phyloP scores from a whole-genome alignment of 2,113 vertebrate genomes.

The Plestiodon gilberti region DNA sequence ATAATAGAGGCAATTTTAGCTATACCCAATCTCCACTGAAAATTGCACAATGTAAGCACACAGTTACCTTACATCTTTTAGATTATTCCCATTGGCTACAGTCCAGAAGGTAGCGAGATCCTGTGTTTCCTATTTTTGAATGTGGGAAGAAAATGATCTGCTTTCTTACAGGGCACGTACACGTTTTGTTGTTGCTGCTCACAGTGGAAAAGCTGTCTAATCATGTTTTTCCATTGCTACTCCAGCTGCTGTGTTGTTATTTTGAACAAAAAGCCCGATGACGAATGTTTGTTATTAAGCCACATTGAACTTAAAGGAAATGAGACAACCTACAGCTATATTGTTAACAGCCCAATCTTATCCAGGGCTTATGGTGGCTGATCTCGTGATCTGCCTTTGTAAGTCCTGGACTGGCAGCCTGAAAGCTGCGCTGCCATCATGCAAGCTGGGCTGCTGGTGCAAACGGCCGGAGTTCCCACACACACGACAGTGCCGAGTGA shows the following conservation, averaged over 20 bases:
- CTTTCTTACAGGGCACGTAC: background rate
- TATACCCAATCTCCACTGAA: background rate
- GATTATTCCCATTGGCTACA: background rate
- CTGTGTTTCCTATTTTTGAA: background rate
- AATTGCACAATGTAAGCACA: background rate
- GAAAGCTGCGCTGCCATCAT: too few relatives aligned
- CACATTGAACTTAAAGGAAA: background rate
- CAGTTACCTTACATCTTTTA: background rate
- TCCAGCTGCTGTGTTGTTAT: background rate
- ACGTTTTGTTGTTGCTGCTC: background rate
- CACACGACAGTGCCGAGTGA: too few relatives aligned
- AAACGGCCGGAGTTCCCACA: too few relatives aligned
- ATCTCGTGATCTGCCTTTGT: too few relatives aligned
- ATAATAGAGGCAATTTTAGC: too few relatives aligned
- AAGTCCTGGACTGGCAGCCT: too few relatives aligned
- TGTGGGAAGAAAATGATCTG: background rate
- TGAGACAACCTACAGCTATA: background rate
- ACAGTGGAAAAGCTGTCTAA: background rate
- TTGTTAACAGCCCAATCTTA: background rate
- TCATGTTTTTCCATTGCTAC: background rate
- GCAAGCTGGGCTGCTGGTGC: too few relatives aligned
- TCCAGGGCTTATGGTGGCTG: too few relatives aligned
- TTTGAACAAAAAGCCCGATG: background rate
- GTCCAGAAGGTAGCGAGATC: background rate
- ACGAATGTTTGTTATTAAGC: background rate